Evolutionary conservation across 2,888 invertebrate genomes (phyloP), one percentile per base, ranked within the genome.

Genomic region (Machimus rusticus): DNA sequence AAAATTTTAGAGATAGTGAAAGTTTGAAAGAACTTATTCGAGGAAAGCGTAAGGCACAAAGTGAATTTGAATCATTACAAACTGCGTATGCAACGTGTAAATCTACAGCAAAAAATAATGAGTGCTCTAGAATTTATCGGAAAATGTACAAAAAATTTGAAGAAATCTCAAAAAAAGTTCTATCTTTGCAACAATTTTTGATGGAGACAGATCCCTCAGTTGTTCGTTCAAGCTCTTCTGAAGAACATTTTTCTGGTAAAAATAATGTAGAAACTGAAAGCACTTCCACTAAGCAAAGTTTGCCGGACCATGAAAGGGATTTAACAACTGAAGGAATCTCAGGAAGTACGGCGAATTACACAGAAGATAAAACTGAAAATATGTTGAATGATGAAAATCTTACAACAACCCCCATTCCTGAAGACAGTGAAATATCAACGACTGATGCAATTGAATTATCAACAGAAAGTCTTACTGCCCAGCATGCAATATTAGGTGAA

Each of bases 141-240:
- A 90, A 91, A 81, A 91, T 93, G 91, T 92, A 92, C 85, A 89
- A 91, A 28, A 89, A 92, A 87, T 91, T 91, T 46, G 91, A 90
- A 74, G 91, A 92, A n/a, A 90, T 93, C 1, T 90, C 90, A 55
- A 90, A 91, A 66, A 91, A 91, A 89, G 90, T 92, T 90, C 90
- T 91, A 23, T 91, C 90, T 89, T 92, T 92, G 91, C 91, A 91
- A 74, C 3, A 39, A 9, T 39, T 76, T 8, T 37, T 86, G 39
- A 31, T 51, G 19, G 74, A 81, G 1, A 8, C 23, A 6, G 28
- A 85, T 8, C 74, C 74, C 16, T 43, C 23, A n/a, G 46, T 46
- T 5, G 5, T 74, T 34, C 37, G n/a, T 31, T 28, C 57, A 8
- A 74, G 85, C 46, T 85, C 85, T 16, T 85, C 85, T 2, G 85